Conservation (phyloP, 1,140 invertebrate species). For the Helicoverpa zea region DNA sequence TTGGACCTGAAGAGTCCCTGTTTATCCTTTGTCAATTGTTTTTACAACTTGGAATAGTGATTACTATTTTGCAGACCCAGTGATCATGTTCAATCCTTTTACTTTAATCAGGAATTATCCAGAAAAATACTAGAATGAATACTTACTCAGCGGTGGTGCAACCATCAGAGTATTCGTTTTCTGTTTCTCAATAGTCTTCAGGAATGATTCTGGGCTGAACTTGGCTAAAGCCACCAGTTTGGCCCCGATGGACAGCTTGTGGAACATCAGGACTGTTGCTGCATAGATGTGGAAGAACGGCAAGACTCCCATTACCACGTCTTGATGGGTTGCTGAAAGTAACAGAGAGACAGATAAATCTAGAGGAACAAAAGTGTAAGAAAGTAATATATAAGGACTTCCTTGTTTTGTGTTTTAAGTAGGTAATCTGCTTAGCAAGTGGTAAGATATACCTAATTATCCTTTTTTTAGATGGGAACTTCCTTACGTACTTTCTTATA, state of each 20-base stretch:
- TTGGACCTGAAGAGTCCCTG: too few relatives aligned
- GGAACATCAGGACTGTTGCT: conserved; percentile 87
- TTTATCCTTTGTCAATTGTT: too few relatives aligned
- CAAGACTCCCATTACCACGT: conserved; percentile 89
- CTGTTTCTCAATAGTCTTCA: conserved; percentile 87
- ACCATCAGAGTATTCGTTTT: conserved; percentile 87
- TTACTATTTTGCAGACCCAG: too few relatives aligned
- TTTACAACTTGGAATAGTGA: too few relatives aligned
- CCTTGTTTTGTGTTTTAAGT: too few relatives aligned
- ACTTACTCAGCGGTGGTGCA: conserved; percentile 89
- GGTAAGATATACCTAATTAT: too few relatives aligned
- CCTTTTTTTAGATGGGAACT: too few relatives aligned
- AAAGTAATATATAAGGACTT: too few relatives aligned
- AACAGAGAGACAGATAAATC: not conserved
- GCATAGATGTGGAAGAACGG: conserved; percentile 97
- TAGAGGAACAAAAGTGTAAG: not conserved
- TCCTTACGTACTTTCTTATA: too few relatives aligned
- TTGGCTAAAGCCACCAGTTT: conserved; percentile 91
- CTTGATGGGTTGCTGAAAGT: conserved; percentile 87
- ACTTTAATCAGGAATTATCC: too few relatives aligned
- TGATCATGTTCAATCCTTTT: too few relatives aligned
- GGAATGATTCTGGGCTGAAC: conserved; percentile 90
- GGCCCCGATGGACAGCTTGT: conserved; percentile 88
- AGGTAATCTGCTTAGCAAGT: too few relatives aligned
- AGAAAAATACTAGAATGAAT: conserved; percentile 18